Evolutionary conservation across 2,113 vertebrate species (phyloP).

Genomic region (Brienomyrus longianalis): DNA sequence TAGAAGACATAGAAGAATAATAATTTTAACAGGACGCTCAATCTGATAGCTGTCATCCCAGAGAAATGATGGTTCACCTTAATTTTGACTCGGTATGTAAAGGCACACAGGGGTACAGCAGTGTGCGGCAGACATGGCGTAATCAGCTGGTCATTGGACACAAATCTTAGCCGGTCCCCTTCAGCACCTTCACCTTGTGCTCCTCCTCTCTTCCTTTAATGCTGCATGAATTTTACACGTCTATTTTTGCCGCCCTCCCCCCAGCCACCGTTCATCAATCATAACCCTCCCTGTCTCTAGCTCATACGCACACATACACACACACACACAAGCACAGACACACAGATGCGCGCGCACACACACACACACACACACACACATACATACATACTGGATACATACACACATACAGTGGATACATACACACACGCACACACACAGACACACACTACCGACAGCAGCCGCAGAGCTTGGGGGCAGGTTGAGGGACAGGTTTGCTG

Average conservation of each 20-base stretch:
- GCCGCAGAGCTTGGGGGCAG: conserved; percentile 13
- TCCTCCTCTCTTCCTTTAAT: conserved; percentile 51
- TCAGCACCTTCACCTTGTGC: conserved; percentile 44
- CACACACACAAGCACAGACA: neutral
- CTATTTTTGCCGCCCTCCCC: conserved; percentile 56
- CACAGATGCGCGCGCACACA: neutral
- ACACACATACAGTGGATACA: neutral
- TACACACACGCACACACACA: neutral
- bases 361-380: neutral
- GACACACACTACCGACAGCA: neutral
- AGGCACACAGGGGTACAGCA: neutral
- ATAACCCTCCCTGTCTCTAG: conserved; percentile 30
- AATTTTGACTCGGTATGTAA: neutral
- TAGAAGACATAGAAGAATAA: neutral
- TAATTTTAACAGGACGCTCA: neutral
- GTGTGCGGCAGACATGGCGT: neutral
- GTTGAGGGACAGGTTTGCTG: conserved; percentile 33
- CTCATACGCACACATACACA: neutral
- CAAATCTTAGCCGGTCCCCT: neutral
- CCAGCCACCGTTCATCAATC: conserved; percentile 47
- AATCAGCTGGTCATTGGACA: neutral
- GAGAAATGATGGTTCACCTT: neutral
- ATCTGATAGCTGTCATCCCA: neutral
- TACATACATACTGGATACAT: neutral
- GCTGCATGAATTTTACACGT: neutral